Evolutionary conservation across 2,888 invertebrate genomes (phyloP).

Genomic region (Malthinus seriepunctatus): DNA sequence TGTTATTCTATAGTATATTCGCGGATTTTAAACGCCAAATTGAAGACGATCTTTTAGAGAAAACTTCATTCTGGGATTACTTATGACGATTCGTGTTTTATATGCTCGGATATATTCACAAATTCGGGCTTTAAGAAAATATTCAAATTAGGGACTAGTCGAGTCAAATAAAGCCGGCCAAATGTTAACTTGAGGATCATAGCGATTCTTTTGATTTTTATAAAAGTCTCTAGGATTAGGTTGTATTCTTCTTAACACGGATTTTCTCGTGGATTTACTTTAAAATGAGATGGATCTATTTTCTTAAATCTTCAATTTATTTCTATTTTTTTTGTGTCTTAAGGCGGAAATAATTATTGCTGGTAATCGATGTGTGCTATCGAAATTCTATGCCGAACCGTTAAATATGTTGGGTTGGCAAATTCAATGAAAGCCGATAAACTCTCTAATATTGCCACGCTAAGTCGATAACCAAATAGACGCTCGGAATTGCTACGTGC

Average conservation of each 20-base stretch:
- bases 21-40: slow-evolving; percentile 51
- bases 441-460: slow-evolving; percentile 23
- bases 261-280: slow-evolving; percentile 38
- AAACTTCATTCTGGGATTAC: slow-evolving; percentile 51
- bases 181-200: slow-evolving; percentile 53
- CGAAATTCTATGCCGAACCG: slow-evolving; percentile 14
- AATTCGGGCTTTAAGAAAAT: slow-evolving; percentile 41
- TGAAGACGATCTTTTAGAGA: slow-evolving; percentile 55
- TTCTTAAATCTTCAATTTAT: slow-evolving; percentile 34
- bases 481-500: slow-evolving; percentile 19
- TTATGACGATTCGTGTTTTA: slow-evolving; percentile 53
- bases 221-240: slow-evolving; percentile 47
- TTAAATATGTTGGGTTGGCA: slow-evolving; percentile 11
- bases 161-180: slow-evolving; percentile 44
- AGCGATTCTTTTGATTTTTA: slow-evolving; percentile 39
- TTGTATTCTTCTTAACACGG: slow-evolving; percentile 46
- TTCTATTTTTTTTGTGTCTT: slow-evolving; percentile 22
- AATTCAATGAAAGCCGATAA: slow-evolving; percentile 17
- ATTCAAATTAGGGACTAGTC: slow-evolving; percentile 43
- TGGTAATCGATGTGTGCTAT: slow-evolving; percentile 15
- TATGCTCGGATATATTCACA: slow-evolving; percentile 50
- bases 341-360: slow-evolving; percentile 10
- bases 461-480: slow-evolving; percentile 25
- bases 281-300: slow-evolving; percentile 47
- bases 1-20: slow-evolving; percentile 35